Conservation (phyloP, 2,888 invertebrate genomes). For the Pseudanteris insignis region DNA sequence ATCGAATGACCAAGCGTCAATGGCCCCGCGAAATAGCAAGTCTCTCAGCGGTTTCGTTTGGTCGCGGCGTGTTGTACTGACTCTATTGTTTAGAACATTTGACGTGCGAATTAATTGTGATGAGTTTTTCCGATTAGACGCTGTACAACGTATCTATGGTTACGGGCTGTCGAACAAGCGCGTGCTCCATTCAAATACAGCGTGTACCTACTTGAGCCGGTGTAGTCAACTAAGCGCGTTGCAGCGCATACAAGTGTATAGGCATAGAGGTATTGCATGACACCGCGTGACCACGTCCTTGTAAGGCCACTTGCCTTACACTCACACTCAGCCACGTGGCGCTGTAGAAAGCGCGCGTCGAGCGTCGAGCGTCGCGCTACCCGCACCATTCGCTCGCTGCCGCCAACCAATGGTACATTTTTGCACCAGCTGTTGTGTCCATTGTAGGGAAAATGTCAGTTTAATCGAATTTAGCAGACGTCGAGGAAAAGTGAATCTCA, state of each 20-base stretch:
- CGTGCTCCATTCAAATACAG: constrained; percentile 47
- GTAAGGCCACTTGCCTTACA: constrained; percentile 65
- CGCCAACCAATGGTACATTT: constrained; percentile 11
- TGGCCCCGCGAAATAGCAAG: too few relatives aligned
- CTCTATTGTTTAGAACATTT: too few relatives aligned
- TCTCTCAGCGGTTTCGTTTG: too few relatives aligned
- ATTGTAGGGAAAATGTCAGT: too few relatives aligned
- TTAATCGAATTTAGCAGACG: too few relatives aligned
- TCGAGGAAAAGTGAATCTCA: too few relatives aligned
- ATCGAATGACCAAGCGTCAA: too few relatives aligned
- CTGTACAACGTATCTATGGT: constrained; percentile 26
- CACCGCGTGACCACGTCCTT: constrained; percentile 58
- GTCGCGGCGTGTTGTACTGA: too few relatives aligned
- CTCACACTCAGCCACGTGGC: constrained; percentile 47
- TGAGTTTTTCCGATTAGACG: neutral
- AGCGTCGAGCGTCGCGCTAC: constrained; percentile 6
- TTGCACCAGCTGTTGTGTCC: constrained; percentile 1
- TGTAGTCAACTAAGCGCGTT: constrained; percentile 28
- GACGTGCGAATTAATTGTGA: too few relatives aligned
- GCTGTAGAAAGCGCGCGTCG: constrained; percentile 32
- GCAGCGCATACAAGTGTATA: constrained; percentile 33
- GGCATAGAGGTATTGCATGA: constrained; percentile 43
- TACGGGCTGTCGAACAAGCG: constrained; percentile 43
- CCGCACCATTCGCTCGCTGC: constrained; percentile 3
- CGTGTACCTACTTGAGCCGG: constrained; percentile 26